Evolutionary conservation across 1,140 invertebrate species (phyloP).

Genomic region (Caenorhabditis latens): DNA sequence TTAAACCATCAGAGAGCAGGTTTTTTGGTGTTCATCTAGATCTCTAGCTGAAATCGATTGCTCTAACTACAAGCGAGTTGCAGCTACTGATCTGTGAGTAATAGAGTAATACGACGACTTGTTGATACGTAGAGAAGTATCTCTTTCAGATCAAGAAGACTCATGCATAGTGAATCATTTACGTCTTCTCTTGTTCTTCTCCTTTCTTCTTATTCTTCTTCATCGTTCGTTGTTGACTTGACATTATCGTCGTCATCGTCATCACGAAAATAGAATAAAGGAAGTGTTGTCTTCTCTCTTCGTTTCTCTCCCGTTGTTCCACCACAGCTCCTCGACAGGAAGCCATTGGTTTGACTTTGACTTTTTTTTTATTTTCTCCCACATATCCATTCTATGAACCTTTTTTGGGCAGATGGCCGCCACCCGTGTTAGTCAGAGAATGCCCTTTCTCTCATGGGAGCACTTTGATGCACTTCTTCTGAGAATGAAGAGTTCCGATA

Average conservation of each 20-base stretch:
- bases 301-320: neutral
- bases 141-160: conserved; percentile 12
- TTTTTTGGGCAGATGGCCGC: neutral
- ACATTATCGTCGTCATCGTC: neutral
- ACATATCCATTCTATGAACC: neutral
- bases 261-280: conserved; percentile 21
- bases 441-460: neutral
- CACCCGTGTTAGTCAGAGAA: neutral
- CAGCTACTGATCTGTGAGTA: neutral
- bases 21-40: too few relatives aligned
- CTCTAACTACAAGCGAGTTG: too few relatives aligned
- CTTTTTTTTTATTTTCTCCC: neutral
- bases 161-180: conserved; percentile 44
- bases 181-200: conserved; percentile 4
- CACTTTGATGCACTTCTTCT: neutral
- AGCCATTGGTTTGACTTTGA: neutral
- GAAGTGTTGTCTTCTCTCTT: neutral
- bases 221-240: neutral
- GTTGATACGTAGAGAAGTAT: neutral
- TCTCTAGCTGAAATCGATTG: too few relatives aligned
- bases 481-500: too few relatives aligned
- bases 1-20: too few relatives aligned
- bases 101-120: conserved; percentile 15
- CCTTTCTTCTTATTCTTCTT: neutral
- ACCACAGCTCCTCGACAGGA: neutral